Conservation (phyloP, 2,113 vertebrate genomes). For the Python bivittatus region DNA sequence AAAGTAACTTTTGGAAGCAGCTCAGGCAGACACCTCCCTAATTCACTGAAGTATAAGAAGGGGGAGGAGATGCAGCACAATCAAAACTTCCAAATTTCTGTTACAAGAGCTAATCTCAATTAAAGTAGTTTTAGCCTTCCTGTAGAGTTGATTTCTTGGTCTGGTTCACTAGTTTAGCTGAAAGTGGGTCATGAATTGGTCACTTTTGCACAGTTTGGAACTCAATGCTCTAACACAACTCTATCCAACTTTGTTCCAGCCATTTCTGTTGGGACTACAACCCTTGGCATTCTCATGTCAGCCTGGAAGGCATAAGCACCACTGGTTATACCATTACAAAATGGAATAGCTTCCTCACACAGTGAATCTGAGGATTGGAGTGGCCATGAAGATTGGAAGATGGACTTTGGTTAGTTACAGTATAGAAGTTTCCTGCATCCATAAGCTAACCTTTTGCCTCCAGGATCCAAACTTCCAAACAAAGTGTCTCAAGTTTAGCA, state of each 20-base stretch:
- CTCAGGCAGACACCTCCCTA: not conserved
- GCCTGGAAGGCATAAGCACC: not conserved
- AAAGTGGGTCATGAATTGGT: not conserved
- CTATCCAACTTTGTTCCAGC: not conserved
- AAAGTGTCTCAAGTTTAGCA: not conserved
- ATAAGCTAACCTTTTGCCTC: not conserved
- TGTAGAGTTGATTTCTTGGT: not conserved
- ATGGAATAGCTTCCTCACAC: not conserved
- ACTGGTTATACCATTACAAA: not conserved
- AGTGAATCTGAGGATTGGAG: not conserved
- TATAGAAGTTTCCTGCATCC: not conserved
- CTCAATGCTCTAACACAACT: not conserved
- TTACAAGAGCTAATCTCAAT: not conserved
- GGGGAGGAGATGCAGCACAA: not conserved
- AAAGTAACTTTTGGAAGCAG: not conserved
- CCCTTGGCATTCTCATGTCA: not conserved
- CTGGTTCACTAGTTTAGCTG: no score
- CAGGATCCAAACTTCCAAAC: not conserved
- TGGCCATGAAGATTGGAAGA: not conserved
- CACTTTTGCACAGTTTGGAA: not conserved
- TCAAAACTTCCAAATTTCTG: not conserved
- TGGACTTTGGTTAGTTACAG: not conserved
- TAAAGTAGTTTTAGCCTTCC: not conserved
- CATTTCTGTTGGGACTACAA: not conserved
- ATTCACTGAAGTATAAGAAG: not conserved